Base-by-base conservation (phyloP, 2,888 invertebrate genomes). In the Mechanitis mazaeus region DNA sequence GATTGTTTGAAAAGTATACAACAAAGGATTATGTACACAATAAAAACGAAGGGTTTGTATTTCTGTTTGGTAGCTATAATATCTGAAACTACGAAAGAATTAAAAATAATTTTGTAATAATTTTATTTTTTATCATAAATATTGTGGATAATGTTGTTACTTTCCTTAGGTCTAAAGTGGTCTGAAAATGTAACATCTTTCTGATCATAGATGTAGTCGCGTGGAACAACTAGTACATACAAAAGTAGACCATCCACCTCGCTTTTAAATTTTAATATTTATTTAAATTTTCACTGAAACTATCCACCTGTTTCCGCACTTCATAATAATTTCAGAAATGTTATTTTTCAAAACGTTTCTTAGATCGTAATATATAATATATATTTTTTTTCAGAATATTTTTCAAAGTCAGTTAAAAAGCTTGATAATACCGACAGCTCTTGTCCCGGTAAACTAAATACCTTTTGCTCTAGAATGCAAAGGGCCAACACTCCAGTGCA, bases 401-500 rank as follows among this genome's bases (percentile, higher is more conserved):
- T 1, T 11, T 42, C 42, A 5, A 6, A 42, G 11, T 50, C 7
- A 50, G 50, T 50, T 31, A 11, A 50, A 9, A 55, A 50, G 57
- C 66, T 64, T 64, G 57, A 68, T 63, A 66, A 68, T 61, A 65
- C 71, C 69, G 69, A 65, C 71, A 65, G 68, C 72, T 73, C 77
- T 78, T 73, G 76, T 77, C 73, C 71, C 69, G 71, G 71, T 70
- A 71, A 74, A 75, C 74, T 70, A 73, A 74, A 75, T 72, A 73
- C 69, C 64, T 73, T 72, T 72, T 78, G 67, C 71, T 71, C 69
- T 69, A 76, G 72, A 75, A 79, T 73, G 74, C 75, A 67, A 73
- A 76, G 75, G 73, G 75, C 78, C 70, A 79, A 82, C 83, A 82
- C 78, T 78, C 73, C 57, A 68, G 68, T 60, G 72, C 75, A 80